A percentile compares a stretch with the other conserved stretches of the same genome.
Evolutionary conservation across 2,888 invertebrate genomes (phyloP).

Genomic region (Cartodere bifasciata): DNA sequence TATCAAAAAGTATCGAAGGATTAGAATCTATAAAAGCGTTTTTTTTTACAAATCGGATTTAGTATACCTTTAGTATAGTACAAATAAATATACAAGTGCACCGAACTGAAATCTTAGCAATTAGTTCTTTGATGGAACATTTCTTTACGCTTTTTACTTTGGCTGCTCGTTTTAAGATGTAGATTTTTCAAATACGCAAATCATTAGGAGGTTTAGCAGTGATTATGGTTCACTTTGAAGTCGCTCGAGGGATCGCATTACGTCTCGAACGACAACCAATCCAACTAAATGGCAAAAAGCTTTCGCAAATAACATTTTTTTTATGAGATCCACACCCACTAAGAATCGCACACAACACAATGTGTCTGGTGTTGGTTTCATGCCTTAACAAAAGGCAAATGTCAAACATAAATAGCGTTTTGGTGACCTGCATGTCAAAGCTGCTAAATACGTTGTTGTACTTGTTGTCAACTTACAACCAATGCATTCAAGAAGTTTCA

Average conservation of each 20-base stretch:
- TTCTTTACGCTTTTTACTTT: conserved; percentile 28
- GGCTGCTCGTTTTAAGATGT: conserved; percentile 13
- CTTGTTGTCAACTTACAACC: too few relatives aligned
- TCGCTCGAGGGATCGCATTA: conserved; percentile 26
- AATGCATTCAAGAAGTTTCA: too few relatives aligned
- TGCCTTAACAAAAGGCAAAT: too few relatives aligned
- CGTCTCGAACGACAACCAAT: conserved; percentile 15
- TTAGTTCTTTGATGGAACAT: conserved; percentile 35
- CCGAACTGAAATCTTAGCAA: conserved; percentile 36
- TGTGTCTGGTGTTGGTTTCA: too few relatives aligned
- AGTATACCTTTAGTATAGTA: conserved; percentile 28
- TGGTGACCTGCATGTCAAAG: too few relatives aligned
- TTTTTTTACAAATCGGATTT: conserved; percentile 32
- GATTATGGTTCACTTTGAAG: conserved; percentile 32
- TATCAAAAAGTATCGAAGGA: conserved; percentile 31
- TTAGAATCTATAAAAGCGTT: conserved; percentile 29
- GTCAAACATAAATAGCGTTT: too few relatives aligned
- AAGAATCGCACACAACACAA: too few relatives aligned
- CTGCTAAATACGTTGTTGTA: too few relatives aligned
- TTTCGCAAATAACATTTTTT: too few relatives aligned
- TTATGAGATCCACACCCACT: too few relatives aligned
- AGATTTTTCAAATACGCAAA: conserved; percentile 33
- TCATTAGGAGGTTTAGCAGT: conserved; percentile 37
- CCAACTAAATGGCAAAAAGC: too few relatives aligned
- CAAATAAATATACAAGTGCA: conserved; percentile 30